Evolutionary conservation across 2,797 vertebrate species (phyloP).

Genomic region (Varecia variegata): DNA sequence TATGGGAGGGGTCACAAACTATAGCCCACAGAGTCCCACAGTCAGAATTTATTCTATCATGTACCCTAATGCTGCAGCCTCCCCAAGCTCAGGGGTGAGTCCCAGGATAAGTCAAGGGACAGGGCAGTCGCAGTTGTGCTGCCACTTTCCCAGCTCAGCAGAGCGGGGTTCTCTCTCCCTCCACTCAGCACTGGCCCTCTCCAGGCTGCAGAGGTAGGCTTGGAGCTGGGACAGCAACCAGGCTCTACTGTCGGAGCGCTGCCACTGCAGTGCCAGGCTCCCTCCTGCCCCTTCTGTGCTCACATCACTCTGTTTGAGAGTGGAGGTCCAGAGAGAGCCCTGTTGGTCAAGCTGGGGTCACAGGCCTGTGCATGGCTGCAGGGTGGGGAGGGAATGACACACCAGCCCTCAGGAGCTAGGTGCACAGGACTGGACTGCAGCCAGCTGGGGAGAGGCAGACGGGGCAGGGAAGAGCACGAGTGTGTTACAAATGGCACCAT

Average conservation of each 20-base stretch:
- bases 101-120: neutral
- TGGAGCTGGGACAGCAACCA: neutral
- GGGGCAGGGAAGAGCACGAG: neutral
- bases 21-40: neutral
- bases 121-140: neutral
- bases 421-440: neutral
- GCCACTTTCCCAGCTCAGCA: neutral
- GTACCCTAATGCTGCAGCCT: neutral
- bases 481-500: neutral
- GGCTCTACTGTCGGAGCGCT: rapidly evolving
- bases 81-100: neutral
- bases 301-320: neutral
- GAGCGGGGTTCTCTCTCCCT: neutral
- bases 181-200: too few species aligned
- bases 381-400: rapidly evolving
- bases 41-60: neutral
- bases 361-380: neutral
- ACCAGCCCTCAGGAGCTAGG: neutral
- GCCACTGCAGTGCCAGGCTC: neutral
- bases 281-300: neutral
- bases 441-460: neutral
- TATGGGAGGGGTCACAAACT: neutral
- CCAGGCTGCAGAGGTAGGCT: neutral
- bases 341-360: neutral
- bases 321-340: neutral